Conservation (phyloP, 2,113 vertebrate species). For the Spermophilus dauricus region DNA sequence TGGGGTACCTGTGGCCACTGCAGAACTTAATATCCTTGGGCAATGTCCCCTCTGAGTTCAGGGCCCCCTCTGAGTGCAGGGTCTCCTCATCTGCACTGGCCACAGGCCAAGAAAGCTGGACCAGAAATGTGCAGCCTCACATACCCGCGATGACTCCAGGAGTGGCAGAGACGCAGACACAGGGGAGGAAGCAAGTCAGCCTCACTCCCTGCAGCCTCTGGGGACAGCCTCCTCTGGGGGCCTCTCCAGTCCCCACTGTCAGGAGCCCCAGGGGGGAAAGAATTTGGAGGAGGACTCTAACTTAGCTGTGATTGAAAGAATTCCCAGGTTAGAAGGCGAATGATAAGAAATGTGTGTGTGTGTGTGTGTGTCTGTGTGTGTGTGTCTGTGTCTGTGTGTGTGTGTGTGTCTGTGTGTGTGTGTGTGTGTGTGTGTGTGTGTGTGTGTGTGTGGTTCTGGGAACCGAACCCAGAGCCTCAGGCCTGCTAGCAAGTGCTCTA, state of each 20-base stretch:
- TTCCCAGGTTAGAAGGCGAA: not conserved
- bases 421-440: too few relatives aligned
- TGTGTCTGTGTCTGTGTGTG: too few relatives aligned
- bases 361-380: too few relatives aligned
- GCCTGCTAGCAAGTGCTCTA: not conserved
- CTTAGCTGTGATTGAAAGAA: not conserved
- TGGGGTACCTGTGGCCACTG: too few relatives aligned
- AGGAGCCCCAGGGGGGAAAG: fast-evolving
- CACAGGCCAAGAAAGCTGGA: not conserved
- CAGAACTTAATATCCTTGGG: too few relatives aligned
- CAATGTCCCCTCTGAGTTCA: not conserved
- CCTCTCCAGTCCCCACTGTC: not conserved
- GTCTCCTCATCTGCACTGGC: not conserved
- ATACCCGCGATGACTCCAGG: too few relatives aligned
- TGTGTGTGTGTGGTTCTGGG: not conserved
- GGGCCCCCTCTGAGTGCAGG: not conserved
- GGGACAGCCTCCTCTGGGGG: not conserved
- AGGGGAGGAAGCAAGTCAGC: not conserved
- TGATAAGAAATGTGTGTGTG: not conserved
- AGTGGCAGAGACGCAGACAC: not conserved
- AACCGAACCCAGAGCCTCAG: not conserved
- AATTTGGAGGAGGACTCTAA: not conserved
- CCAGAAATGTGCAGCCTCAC: not conserved
- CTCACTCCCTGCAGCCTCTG: not conserved
- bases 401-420: too few relatives aligned